Evolutionary conservation across 2,113 vertebrate genomes (phyloP), one percentile per base, ranked within the genome.

Genomic region (Deroptyus accipitrinus): DNA sequence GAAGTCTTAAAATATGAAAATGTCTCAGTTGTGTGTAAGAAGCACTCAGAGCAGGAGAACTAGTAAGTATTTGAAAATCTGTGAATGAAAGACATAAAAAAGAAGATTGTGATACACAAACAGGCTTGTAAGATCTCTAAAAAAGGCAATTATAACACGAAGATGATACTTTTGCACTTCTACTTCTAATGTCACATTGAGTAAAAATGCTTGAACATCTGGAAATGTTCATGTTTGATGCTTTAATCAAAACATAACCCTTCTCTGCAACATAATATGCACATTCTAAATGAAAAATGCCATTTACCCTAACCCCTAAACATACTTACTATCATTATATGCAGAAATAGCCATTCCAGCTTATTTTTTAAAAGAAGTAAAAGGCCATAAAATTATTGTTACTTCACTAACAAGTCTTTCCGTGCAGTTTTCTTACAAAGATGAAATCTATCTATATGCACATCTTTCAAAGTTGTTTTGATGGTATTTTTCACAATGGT

Each of bases 171-270:
- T 92, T 77, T 88, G 48, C 72, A 88, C 39, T 90, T 82, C 85
- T 92, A 62, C 48, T 23, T 82, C 80, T 79, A 84, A 75, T 92
- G 93, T 37, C 66, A 86, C 28, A 30, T 42, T 69, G 66, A 37
- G 16, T 35, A 92, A 82, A 70, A 94, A 87, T 25, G 41, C 25
- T 88, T 92, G 90, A 97, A 94, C 94, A 96, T 86, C 88, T 93
- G 86, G 91, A 91, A 92, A 95, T 67, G 88, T 92, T 95, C 87
- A 89, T 90, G 86, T 89, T 82, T 63, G 54, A 57, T 67, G n/a
- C 59, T 94, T 93, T 94, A 94, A 92, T 86, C 88, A 94, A 88
- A 92, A 93, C 72, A 90, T 18, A 96, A 80, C 35, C 42, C 2
- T 86, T 85, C 90, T 41, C 61, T 84, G 68, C 61, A 92, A 74